Evolutionary conservation across 2,888 invertebrate species (phyloP).

Genomic region (Colostygia pectinataria): DNA sequence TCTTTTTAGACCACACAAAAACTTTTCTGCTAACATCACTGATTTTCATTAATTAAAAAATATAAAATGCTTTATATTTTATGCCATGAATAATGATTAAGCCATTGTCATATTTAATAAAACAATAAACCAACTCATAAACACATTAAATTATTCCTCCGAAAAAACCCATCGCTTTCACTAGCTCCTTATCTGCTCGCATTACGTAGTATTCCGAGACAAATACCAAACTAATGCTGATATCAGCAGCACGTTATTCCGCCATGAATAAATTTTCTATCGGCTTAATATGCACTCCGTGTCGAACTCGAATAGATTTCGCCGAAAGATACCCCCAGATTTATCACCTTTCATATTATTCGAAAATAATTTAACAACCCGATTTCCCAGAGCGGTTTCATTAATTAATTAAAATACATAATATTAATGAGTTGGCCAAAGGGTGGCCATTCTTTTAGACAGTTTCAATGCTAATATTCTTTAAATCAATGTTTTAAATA

Average conservation of each 20-base stretch:
- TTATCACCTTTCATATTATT: conserved; percentile 26
- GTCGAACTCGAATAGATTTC: conserved; percentile 27
- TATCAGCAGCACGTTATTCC: conserved; percentile 25
- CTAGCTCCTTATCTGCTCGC: background rate
- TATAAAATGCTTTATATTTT: too few relatives aligned
- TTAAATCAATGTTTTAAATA: background rate
- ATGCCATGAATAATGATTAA: conserved; percentile 2
- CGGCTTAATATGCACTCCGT: conserved; percentile 28
- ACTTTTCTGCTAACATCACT: background rate
- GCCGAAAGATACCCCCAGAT: conserved; percentile 26
- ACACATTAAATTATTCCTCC: background rate
- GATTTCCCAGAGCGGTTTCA: conserved; percentile 14
- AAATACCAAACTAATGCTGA: conserved; percentile 23
- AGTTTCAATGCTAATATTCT: background rate
- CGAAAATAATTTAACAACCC: conserved; percentile 20
- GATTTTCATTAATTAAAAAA: conserved; percentile 1
- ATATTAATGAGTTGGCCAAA: conserved; percentile 18
- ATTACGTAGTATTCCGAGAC: conserved; percentile 5
- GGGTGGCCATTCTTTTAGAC: conserved; percentile 10
- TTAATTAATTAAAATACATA: conserved; percentile 19
- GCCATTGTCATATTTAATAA: background rate
- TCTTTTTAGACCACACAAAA: background rate
- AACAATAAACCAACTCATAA: background rate
- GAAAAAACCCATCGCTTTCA: background rate
- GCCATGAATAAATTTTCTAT: conserved; percentile 31